Conservation (phyloP, 2,888 invertebrate species). For the Mactromeris polynyma region DNA sequence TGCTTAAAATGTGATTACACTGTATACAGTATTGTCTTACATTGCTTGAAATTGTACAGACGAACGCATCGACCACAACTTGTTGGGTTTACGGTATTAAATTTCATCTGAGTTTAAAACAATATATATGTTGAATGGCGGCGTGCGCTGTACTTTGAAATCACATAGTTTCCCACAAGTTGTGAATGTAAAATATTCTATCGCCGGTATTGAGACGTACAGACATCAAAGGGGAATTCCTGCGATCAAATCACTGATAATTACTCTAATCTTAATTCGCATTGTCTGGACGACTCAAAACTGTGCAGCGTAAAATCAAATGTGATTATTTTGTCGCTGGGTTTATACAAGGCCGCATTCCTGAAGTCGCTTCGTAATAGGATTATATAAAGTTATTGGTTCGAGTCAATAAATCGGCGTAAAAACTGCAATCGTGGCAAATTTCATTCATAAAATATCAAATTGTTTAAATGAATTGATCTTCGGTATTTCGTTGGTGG, state of each 20-base stretch:
- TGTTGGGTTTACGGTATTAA: not conserved
- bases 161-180: not conserved
- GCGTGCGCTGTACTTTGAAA: not conserved
- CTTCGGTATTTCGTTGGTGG: not conserved
- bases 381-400: slow-evolving; percentile 35
- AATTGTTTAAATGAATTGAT: not conserved
- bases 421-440: slow-evolving; percentile 8
- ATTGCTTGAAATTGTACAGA: not conserved
- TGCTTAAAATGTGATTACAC: not conserved
- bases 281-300: slow-evolving; percentile 31
- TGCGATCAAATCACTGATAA: slow-evolving; percentile 1
- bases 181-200: not conserved
- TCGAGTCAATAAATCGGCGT: slow-evolving; percentile 17
- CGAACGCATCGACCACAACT: not conserved
- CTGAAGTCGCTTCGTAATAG: slow-evolving; percentile 25
- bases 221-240: slow-evolving; percentile 33
- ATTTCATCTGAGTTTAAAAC: not conserved
- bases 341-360: slow-evolving; percentile 28
- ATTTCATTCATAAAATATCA: slow-evolving; percentile 24
- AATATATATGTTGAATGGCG: not conserved
- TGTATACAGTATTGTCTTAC: not conserved
- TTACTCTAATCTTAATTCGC: slow-evolving; percentile 30
- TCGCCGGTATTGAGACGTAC: not conserved
- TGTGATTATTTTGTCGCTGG: slow-evolving; percentile 41
- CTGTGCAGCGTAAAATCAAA: slow-evolving; percentile 51